Conservation (phyloP, 1,140 invertebrate species). For the Drosophila arizonae region DNA sequence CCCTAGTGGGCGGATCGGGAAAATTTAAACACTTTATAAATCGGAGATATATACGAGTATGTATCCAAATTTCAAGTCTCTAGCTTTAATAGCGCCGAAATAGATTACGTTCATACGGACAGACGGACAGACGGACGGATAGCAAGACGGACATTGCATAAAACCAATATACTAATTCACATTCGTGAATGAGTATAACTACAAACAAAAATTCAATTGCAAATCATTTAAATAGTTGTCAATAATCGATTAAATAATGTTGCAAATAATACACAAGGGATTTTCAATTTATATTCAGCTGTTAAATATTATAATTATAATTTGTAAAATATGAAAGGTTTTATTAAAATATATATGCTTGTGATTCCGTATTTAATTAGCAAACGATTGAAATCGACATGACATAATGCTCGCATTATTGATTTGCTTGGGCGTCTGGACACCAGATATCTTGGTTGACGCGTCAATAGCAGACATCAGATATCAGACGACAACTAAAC, state of each 20-base stretch:
- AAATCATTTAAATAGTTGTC: neutral
- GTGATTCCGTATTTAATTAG: neutral
- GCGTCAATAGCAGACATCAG: conserved; percentile 20
- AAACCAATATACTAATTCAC: too few relatives aligned
- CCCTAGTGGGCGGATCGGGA: too few relatives aligned
- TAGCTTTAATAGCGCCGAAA: too few relatives aligned
- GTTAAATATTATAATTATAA: neutral
- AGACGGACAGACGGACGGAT: too few relatives aligned
- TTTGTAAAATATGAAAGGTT: neutral
- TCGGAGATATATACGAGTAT: too few relatives aligned
- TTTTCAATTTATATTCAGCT: neutral
- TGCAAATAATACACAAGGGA: neutral
- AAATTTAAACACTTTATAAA: too few relatives aligned
- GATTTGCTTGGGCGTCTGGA: conserved; percentile 7
- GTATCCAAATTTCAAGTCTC: too few relatives aligned
- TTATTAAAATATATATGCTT: too few relatives aligned
- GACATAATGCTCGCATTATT: conserved; percentile 7
- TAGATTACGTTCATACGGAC: too few relatives aligned
- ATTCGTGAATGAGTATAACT: too few relatives aligned
- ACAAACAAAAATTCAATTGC: neutral
- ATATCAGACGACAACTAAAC: conserved; percentile 34
- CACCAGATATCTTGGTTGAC: conserved; percentile 7
- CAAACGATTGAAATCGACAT: conserved; percentile 1
- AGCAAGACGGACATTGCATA: too few relatives aligned
- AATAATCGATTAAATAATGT: neutral